phyloP scores from a whole-genome alignment of 2,888 invertebrate species.

The Drosophila stalkeri region DNA sequence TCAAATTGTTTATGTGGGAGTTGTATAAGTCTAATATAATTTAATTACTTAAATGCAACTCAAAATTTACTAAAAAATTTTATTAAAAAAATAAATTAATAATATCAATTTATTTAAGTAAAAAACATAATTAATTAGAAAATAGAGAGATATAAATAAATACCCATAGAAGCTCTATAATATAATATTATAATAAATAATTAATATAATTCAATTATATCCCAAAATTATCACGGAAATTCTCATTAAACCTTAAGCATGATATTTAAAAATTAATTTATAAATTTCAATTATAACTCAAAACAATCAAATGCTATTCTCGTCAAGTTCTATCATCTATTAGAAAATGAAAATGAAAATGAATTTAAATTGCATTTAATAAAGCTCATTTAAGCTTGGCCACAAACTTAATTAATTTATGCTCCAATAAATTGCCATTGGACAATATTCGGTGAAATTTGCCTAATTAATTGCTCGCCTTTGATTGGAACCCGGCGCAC shows the following conservation, averaged over 20 bases:
- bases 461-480: slow-evolving; percentile 29
- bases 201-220: no score
- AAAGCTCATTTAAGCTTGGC: slow-evolving; percentile 2
- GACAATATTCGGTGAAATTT: slow-evolving; percentile 14
- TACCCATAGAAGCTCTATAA: no score
- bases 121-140: no score
- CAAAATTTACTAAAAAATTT: no score
- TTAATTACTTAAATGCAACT: no score
- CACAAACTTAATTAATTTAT: slow-evolving; percentile 1
- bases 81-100: no score
- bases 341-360: not conserved
- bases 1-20: not conserved
- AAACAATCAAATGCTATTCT: not conserved
- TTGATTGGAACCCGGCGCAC: not conserved
- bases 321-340: not conserved
- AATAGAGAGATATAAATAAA: not conserved
- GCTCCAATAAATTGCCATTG: not conserved
- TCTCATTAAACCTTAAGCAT: no score
- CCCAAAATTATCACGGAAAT: no score
- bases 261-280: not conserved
- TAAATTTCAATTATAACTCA: not conserved
- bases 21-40: no score
- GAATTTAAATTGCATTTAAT: slow-evolving; percentile 11
- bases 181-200: no score
- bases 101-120: no score